These are phyloP conservation scores for Aplidium turbinatum DNA, from an alignment of 23 tunicate genomes.

Conservation along the genomic window DNA sequence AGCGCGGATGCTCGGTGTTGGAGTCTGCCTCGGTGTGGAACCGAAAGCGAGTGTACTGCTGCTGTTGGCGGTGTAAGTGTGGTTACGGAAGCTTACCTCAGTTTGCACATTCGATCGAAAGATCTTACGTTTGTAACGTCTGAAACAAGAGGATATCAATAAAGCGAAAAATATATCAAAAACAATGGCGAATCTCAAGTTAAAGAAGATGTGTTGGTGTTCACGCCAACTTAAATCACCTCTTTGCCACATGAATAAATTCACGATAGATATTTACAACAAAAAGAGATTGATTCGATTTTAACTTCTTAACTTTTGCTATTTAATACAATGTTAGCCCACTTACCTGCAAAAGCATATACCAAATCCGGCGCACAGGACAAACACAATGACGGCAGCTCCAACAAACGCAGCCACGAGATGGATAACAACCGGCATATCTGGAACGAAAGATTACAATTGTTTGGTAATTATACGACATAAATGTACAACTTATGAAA, in stretches of 20 bases:
- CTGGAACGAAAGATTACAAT: not conserved
- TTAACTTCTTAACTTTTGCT: not conserved
- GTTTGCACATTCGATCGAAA: not conserved
- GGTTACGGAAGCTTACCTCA: conserved; percentile 10
- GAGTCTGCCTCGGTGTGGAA: not conserved
- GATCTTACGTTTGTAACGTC: conserved; percentile 3
- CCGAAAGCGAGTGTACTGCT: conserved; percentile 1
- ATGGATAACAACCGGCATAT: not conserved
- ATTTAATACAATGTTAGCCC: not conserved
- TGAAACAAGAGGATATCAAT: no score
- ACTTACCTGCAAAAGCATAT: conserved; percentile 38
- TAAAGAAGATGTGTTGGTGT: no score
- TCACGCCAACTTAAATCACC: no score
- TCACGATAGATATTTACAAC: no score
- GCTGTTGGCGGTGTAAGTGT: not conserved
- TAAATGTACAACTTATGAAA: no score
- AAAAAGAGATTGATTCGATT: not conserved
- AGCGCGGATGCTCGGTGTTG: conserved; percentile 8
- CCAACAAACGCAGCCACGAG: conserved; percentile 36
- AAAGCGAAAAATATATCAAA: no score
- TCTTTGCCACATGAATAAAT: no score
- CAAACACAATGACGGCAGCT: conserved; percentile 42
- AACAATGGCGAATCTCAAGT: no score
- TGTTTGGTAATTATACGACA: no score
- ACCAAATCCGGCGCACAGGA: conserved; percentile 32